Base-by-base conservation (phyloP, 2,797 vertebrate species). In the Hydrocynus forskahlii region DNA sequence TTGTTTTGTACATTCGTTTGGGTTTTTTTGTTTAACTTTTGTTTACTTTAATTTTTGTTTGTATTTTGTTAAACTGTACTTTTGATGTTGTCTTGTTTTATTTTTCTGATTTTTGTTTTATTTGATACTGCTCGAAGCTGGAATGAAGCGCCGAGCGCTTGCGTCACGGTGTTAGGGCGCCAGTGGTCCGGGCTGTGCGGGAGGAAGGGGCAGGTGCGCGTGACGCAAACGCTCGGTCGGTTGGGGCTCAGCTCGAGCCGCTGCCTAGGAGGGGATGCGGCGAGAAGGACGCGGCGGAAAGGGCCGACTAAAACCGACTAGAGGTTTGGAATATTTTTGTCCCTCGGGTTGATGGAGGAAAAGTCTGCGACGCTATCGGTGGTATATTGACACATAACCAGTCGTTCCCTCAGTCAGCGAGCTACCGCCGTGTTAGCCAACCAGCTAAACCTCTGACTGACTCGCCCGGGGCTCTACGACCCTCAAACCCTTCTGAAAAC, bases 201-300 rank as follows among this genome's bases (percentile, higher is more conserved):
- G 35, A 63, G 60, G 10, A 43, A 48, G 21, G 67, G 19, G 43
- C 67, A 69, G 67, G 63, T 0, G 40, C 43, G 29, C 1, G 79
- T 69, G 72, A 75, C 79, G 79, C 52, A 75, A 80, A 52, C 52
- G 29, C 54, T 5, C 23, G 71, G 50, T 67, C 14, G 38, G 4
- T 12, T 12, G 52, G 55, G 21, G 55, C n/a, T 59, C 55, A 21
- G 7, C 52, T 54, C 52, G 52, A 16, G 4, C 52, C 19, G n/a
- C 19, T 6, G 55, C 19, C n/a, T 2, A 17, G 3, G 7, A n/a
- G 55, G 59, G 23, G 63, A 66, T 40, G 35, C 2, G n/a, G 40
- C 19, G 35, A 21, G n/a, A 21, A 21, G n/a, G n/a, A 48, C 7
- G 23, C 45, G 43, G 25, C 43, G 9, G 45, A 70, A 12, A 48